Percentiles rank a stretch among this genome's conserved stretches.
These are phyloP conservation scores for Gambusia holbrooki DNA, from an alignment of 2,113 vertebrate species.

Conservation along the genomic window DNA sequence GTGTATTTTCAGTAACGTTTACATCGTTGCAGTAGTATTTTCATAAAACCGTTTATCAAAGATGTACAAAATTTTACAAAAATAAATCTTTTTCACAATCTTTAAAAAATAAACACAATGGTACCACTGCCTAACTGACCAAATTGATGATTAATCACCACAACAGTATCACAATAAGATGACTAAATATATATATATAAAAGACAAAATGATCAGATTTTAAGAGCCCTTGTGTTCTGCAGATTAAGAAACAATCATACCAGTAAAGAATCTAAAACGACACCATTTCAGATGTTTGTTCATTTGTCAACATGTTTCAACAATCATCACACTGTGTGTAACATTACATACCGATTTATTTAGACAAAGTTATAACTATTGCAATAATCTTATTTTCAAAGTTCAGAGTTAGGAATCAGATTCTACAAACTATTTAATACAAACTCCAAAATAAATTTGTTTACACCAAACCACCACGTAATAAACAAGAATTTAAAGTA, in stretches of 20 bases:
- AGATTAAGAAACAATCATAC: background rate
- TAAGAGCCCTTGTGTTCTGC: background rate
- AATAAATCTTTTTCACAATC: background rate
- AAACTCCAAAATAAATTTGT: background rate
- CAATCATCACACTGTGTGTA: background rate
- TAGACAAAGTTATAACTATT: background rate
- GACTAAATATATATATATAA: background rate
- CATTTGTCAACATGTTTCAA: background rate
- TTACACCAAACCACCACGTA: background rate
- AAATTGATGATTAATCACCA: background rate
- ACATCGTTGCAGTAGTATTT: background rate
- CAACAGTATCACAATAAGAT: background rate
- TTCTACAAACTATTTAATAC: background rate
- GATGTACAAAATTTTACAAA: slow-evolving; percentile 15
- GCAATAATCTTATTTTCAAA: background rate
- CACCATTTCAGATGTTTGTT: background rate
- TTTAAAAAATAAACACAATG: background rate
- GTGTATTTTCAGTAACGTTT: background rate
- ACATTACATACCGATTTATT: background rate
- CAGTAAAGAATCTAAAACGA: background rate
- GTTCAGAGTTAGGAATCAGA: background rate
- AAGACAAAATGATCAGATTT: background rate
- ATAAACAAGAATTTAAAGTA: background rate
- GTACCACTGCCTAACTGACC: background rate
- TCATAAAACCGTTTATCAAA: background rate